phyloP scores from a whole-genome alignment of 2,888 invertebrate genomes.

The Plutella xylostella region DNA sequence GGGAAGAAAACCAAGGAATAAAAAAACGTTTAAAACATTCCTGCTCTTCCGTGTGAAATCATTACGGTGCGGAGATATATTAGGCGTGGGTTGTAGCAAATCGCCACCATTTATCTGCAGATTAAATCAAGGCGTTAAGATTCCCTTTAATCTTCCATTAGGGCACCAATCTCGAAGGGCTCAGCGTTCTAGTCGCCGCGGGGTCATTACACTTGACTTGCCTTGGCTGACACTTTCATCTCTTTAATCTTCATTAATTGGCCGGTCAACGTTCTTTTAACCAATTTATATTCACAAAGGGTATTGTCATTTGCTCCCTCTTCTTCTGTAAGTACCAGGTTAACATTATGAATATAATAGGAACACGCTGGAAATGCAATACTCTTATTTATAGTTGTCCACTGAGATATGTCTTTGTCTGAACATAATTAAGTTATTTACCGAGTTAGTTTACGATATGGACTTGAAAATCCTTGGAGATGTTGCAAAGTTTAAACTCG shows the following conservation, averaged over 20 bases:
- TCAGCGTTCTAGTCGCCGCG: slow-evolving; percentile 17
- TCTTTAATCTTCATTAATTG: slow-evolving; percentile 1
- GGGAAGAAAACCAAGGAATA: slow-evolving; percentile 13
- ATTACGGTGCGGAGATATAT: slow-evolving; percentile 20
- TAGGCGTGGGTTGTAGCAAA: slow-evolving; percentile 23
- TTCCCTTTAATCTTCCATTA: slow-evolving; percentile 30
- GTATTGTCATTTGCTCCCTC: too few species aligned
- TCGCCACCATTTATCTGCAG: slow-evolving; percentile 22
- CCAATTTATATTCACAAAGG: too few species aligned
- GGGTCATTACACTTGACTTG: slow-evolving; percentile 18
- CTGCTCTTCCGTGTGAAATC: neutral
- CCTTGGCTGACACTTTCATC: slow-evolving; percentile 1
- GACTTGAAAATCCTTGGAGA: too few species aligned
- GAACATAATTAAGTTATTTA: too few species aligned
- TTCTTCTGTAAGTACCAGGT: too few species aligned
- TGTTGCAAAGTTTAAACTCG: too few species aligned
- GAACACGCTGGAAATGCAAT: too few species aligned
- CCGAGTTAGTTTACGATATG: too few species aligned
- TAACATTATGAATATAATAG: too few species aligned
- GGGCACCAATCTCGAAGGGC: slow-evolving; percentile 23
- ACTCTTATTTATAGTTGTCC: too few species aligned
- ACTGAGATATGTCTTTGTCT: too few species aligned
- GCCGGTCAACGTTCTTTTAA: too few species aligned
- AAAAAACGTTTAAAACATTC: neutral
- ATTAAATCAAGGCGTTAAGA: slow-evolving; percentile 30